A percentile compares a stretch with the other conserved stretches of the same genome.
phyloP scores from a whole-genome alignment of 2,888 invertebrate genomes.

The Spatulosminthurus flaviceps region DNA sequence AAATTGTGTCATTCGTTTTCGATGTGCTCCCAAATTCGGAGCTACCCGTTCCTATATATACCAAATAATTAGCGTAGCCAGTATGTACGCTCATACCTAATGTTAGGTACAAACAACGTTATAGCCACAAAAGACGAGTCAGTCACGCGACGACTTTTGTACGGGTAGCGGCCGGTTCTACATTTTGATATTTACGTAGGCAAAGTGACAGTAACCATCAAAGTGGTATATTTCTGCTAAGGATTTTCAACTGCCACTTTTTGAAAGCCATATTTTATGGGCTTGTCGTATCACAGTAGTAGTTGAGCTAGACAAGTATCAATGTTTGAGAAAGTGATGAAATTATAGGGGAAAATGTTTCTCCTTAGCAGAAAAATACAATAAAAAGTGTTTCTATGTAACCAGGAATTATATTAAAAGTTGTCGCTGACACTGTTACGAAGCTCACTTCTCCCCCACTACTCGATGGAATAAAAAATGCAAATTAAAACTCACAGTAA shows the following conservation, averaged over 20 bases:
- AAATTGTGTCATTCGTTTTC: background rate
- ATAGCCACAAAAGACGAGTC: too few relatives aligned
- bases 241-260: slow-evolving; percentile 31
- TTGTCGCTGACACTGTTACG: background rate
- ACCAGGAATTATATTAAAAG: background rate
- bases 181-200: background rate
- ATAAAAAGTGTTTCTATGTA: too few relatives aligned
- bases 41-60: background rate
- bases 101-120: too few relatives aligned
- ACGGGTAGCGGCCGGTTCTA: background rate
- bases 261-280: slow-evolving; percentile 18
- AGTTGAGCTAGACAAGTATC: background rate
- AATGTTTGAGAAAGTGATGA: too few relatives aligned
- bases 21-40: background rate
- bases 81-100: too few relatives aligned
- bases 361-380: background rate
- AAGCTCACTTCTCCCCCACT: too few relatives aligned
- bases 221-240: slow-evolving; percentile 30
- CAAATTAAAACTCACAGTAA: too few relatives aligned
- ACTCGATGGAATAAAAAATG: too few relatives aligned
- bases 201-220: slow-evolving; percentile 5
- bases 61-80: background rate
- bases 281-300: background rate
- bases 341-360: too few relatives aligned
- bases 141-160: background rate